Evolutionary conservation across 2,888 invertebrate genomes (phyloP), one percentile per base, ranked within the genome.

Genomic region (Ommatoiulus sabulosus): DNA sequence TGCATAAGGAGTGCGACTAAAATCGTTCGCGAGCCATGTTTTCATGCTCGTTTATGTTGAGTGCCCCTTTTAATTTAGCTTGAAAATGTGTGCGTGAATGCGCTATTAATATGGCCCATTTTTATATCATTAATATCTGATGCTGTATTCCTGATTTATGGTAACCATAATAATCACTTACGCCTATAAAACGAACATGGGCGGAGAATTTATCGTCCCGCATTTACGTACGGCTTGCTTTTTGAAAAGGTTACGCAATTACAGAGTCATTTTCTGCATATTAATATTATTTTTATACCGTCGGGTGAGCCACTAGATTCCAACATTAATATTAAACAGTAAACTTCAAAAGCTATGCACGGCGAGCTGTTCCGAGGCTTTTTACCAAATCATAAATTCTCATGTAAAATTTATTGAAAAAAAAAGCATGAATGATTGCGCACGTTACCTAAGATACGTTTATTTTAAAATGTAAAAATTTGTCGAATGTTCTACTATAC

Each of bases 171-270:
- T 43, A 80, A 80, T 80, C 80, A 80, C 80, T 80, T 80, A 80
- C 80, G 80, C 80, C 80, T 80, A 80, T 80, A 80, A 80, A 80
- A 80, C 80, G 80, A 80, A 80, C 80, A 80, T 80, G 80, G 80
- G 80, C 35, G 80, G 80, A 80, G 80, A 80, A 80, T 80, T 80
- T 80, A 80, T 80, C 15, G 80, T 80, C 80, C 35, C 35, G 35
- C 80, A 80, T 80, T 80, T 80, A 43, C 80, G 80, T 35, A 80
- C 35, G 15, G 35, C 80, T 43, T 72, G 35, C 12, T 80, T 80
- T 80, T 24, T 12, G 80, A 80, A 80, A 80, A 80, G 35, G 80
- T 80, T 80, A 80, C 35, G 80, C 35, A 80, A 80, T 80, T 80
- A 80, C 35, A 80, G 24, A 80, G 80, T 35, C 80, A 80, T 80